These are phyloP conservation scores for Drosophila kohkoa DNA, from an alignment of 1,140 invertebrate genomes.

Conservation along the genomic window DNA sequence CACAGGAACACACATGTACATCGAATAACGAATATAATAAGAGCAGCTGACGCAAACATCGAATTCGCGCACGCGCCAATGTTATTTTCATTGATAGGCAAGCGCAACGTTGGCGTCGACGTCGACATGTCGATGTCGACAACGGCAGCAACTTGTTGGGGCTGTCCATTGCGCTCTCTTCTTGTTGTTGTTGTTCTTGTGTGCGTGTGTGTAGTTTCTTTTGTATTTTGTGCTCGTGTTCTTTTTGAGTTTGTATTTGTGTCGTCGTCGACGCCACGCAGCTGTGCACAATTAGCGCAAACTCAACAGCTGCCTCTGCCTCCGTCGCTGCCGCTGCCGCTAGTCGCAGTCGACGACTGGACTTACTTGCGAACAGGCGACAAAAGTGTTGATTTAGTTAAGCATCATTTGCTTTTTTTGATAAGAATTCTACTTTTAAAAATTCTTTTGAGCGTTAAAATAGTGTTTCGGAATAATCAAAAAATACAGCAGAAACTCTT, in stretches of 20 bases:
- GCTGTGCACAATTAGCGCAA: conserved; percentile 78
- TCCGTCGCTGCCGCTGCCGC: conserved; percentile 20
- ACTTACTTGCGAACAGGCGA: conserved; percentile 27
- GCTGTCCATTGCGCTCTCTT: conserved; percentile 6
- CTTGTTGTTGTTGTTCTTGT: neutral
- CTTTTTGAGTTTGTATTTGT: conserved; percentile 19
- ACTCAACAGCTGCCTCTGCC: conserved; percentile 46
- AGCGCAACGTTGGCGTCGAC: conserved; percentile 2
- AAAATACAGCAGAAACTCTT: too few relatives aligned
- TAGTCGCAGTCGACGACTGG: conserved; percentile 33
- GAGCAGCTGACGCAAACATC: conserved; percentile 55
- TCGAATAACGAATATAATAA: neutral
- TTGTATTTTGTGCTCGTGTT: conserved; percentile 39
- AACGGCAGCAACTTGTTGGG: conserved; percentile 40
- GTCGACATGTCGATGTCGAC: neutral
- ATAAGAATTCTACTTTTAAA: too few relatives aligned
- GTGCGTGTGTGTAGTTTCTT: conserved; percentile 17
- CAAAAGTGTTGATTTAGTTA: conserved; percentile 11
- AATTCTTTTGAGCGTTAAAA: too few relatives aligned
- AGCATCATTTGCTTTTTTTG: too few relatives aligned
- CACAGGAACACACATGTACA: conserved; percentile 25
- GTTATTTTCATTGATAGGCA: conserved; percentile 33
- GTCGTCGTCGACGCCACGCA: conserved; percentile 56
- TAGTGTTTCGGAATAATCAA: too few relatives aligned
- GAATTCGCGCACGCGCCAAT: conserved; percentile 70